Conservation (phyloP, 2,113 vertebrate genomes). For the Rhegmatorhina hoffmannsi region DNA sequence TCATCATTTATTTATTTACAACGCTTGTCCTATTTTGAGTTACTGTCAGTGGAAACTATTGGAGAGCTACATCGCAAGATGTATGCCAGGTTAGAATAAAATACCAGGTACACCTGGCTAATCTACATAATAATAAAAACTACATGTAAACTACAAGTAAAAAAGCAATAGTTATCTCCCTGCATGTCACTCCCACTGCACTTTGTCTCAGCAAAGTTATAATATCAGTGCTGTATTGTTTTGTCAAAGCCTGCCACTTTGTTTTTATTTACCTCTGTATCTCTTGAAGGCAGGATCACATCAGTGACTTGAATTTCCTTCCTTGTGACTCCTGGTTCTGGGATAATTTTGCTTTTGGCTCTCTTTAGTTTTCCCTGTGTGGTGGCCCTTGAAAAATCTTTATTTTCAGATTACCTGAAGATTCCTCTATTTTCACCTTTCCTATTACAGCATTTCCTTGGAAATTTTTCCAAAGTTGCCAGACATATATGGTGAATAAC, state of each 20-base stretch:
- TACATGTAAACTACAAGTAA: neutral
- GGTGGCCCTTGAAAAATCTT: neutral
- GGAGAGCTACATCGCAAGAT: neutral
- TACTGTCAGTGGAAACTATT: neutral
- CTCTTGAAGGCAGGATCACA: neutral
- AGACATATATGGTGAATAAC: neutral
- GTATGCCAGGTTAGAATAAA: neutral
- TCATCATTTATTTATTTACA: neutral
- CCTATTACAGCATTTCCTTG: neutral
- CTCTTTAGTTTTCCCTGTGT: neutral
- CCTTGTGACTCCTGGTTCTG: neutral
- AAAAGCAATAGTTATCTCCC: neutral
- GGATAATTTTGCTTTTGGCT: neutral
- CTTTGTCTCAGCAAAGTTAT: neutral
- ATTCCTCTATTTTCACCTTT: neutral
- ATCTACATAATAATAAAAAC: neutral
- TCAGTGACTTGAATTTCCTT: neutral
- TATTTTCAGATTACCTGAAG: neutral
- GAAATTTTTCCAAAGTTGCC: neutral
- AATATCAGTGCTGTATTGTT: neutral
- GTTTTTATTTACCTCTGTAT: neutral
- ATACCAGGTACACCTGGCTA: neutral
- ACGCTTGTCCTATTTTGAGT: neutral
- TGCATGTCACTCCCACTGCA: neutral
- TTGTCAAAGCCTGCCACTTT: neutral